Base-by-base conservation (phyloP, 2,113 vertebrate genomes). In the Orycteropus afer region DNA sequence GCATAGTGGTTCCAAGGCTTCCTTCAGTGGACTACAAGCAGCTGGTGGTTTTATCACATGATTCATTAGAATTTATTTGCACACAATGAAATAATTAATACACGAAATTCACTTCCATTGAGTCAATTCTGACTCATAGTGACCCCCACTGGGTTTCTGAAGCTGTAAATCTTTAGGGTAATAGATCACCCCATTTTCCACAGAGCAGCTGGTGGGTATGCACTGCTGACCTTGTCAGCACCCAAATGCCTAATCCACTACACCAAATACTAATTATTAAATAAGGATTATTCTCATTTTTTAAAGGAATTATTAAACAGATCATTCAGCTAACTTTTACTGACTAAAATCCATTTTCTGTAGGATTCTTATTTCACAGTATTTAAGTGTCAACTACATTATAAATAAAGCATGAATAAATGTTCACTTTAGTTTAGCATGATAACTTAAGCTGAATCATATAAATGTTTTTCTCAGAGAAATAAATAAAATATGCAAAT, bases 391-490 rank as follows among this genome's bases (percentile, higher is more conserved):
- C 77, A 93, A 7, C 57, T 7, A 29, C 23, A 78, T 32, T 95
- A 78, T 91, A 93, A 96, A 96, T 87, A 94, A 88, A 96, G 32
- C 23, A 93, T 93, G 40, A 90, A n/a, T 65, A 86, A 91, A 89
- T 88, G 69, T 82, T 89, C 61, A 40, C 63, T 87, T 94, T 83
- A 57, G 61, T 90, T 91, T 95, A 94, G 40, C 69, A 80, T 57
- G 79, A 74, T 89, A 86, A 92, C 90, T 94, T 91, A 89, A 85
- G 78, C 14, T 55, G 34, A 2, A 9, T n/a, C 5, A 17, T 65
- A 55, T 53, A 87, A 94, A 97, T 89, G 23, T 32, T 94, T 91
- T 4, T 2, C 63, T 86, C 76, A 83, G 22, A 81, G 37, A n/a
- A 57, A n/a, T 51, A 90, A 95, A 96, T 73, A 82, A 93, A 90